Percentiles rank a stretch among this genome's conserved stretches.
Evolutionary conservation across 2,113 vertebrate species (phyloP).

Genomic region (Nematolebias whitei): DNA sequence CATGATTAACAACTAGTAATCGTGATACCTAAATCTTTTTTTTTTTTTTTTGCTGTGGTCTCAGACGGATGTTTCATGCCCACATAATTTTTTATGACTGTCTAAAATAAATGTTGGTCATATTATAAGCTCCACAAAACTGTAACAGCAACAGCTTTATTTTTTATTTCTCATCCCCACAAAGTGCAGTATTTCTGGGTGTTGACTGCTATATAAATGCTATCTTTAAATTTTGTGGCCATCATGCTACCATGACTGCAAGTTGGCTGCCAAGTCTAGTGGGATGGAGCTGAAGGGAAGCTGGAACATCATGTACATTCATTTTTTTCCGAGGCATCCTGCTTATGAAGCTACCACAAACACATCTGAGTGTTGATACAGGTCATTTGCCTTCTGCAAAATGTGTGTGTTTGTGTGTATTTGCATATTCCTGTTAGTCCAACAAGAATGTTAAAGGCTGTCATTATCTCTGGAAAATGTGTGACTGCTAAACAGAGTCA

Average conservation of each 20-base stretch:
- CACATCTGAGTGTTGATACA: constrained; percentile 38
- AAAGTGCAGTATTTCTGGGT: constrained; percentile 42
- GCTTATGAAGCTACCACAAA: constrained; percentile 66
- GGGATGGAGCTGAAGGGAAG: constrained; percentile 40
- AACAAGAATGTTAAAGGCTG: constrained; percentile 71
- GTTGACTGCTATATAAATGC: constrained; percentile 56
- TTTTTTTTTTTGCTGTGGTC: constrained; percentile 8
- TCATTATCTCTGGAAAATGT: constrained; percentile 70
- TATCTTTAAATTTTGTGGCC: constrained; percentile 69
- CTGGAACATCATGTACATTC: constrained; percentile 29
- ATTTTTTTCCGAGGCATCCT: constrained; percentile 50
- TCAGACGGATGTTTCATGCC: constrained; percentile 40
- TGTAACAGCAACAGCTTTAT: too few relatives aligned
- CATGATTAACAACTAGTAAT: constrained; percentile 53
- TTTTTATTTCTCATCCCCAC: constrained; percentile 18
- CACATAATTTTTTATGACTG: constrained; percentile 40
- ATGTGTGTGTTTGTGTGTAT: constrained; percentile 26
- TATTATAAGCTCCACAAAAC: constrained; percentile 20
- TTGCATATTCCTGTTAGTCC: constrained; percentile 55
- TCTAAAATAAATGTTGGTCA: constrained; percentile 30
- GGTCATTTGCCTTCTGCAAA: constrained; percentile 59
- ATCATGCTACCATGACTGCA: constrained; percentile 46
- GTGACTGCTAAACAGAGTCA: constrained; percentile 55
- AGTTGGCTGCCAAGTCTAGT: constrained; percentile 36
- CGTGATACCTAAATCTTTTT: constrained; percentile 15